phyloP scores from a whole-genome alignment of 1,140 invertebrate genomes.

The Linepithema humile region DNA sequence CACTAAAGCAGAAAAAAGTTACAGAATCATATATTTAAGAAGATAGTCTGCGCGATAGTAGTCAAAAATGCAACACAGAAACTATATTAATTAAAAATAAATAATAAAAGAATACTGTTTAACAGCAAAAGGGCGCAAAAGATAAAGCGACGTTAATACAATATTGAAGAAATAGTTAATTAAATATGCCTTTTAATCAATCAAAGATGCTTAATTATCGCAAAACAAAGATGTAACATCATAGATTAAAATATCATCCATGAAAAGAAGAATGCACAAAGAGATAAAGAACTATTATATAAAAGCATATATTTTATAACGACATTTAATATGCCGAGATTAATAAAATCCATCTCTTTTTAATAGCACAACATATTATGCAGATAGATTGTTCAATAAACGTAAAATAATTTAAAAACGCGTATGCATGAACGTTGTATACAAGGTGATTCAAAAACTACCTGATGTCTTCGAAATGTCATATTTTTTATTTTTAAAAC shows the following conservation, averaged over 20 bases:
- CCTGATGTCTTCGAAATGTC: too few species aligned
- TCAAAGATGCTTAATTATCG: constrained; percentile 17
- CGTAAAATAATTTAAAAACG: background rate
- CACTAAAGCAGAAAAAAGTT: background rate
- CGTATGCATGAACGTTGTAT: background rate
- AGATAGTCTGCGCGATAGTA: background rate
- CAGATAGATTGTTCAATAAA: constrained; percentile 15
- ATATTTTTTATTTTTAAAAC: too few species aligned
- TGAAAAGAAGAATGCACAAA: background rate
- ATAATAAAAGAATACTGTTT: background rate
- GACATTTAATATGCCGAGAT: constrained; percentile 30
- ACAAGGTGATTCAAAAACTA: too few species aligned
- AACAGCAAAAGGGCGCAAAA: background rate
- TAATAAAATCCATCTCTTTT: constrained; percentile 38
- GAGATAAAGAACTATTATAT: background rate
- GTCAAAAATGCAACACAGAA: too few species aligned
- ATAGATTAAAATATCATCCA: constrained; percentile 4
- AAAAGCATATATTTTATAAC: constrained; percentile 5
- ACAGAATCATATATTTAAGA: background rate
- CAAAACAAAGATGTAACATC: too few species aligned
- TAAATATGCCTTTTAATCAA: constrained; percentile 31
- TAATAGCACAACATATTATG: background rate
- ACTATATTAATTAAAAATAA: constrained; percentile 39
- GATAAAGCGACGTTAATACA: background rate
- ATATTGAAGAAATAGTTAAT: constrained; percentile 59